Evolutionary conservation across 23 tunicate species (phyloP).

Genomic region (Ascidia mentula): DNA sequence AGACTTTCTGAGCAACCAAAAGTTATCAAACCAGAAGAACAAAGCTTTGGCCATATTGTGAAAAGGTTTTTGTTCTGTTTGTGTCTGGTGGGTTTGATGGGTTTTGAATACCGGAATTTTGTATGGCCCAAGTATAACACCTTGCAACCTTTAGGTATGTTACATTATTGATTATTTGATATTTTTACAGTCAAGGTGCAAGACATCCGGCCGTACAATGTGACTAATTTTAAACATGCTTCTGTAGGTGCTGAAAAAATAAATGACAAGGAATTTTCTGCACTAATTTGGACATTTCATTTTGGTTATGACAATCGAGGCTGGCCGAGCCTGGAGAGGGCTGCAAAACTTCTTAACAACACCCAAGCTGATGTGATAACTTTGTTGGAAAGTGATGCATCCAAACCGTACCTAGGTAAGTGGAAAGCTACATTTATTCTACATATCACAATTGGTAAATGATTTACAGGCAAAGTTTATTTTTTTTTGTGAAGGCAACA

Average conservation of each 20-base stretch:
- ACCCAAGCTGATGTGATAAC: slow-evolving; percentile 68
- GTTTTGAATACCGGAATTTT: slow-evolving; percentile 45
- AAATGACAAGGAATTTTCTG: slow-evolving; percentile 37
- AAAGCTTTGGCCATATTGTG: slow-evolving; percentile 4
- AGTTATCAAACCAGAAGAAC: not conserved
- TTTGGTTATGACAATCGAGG: slow-evolving; percentile 73
- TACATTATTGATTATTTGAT: no score
- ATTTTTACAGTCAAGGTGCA: no score
- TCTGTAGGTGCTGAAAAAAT: not conserved
- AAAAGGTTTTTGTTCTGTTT: slow-evolving; percentile 21
- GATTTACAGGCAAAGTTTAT: not conserved
- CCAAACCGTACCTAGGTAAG: slow-evolving; percentile 66
- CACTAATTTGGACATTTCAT: slow-evolving; percentile 77
- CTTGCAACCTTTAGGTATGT: not conserved
- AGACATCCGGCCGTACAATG: not conserved
- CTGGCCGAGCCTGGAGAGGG: slow-evolving; percentile 69
- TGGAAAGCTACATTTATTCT: not conserved
- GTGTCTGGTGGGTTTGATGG: slow-evolving; percentile 39
- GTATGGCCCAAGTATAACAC: slow-evolving; percentile 4
- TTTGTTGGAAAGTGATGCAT: slow-evolving; percentile 67
- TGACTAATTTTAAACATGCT: no score
- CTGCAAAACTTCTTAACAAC: slow-evolving; percentile 38
- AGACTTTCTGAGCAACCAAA: not conserved
- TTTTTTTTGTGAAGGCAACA: slow-evolving; percentile 37
- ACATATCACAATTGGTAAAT: no score